Evolutionary conservation across 2,888 invertebrate genomes (phyloP), one percentile per base, ranked within the genome.

Genomic region (Platycheirus rosarum): DNA sequence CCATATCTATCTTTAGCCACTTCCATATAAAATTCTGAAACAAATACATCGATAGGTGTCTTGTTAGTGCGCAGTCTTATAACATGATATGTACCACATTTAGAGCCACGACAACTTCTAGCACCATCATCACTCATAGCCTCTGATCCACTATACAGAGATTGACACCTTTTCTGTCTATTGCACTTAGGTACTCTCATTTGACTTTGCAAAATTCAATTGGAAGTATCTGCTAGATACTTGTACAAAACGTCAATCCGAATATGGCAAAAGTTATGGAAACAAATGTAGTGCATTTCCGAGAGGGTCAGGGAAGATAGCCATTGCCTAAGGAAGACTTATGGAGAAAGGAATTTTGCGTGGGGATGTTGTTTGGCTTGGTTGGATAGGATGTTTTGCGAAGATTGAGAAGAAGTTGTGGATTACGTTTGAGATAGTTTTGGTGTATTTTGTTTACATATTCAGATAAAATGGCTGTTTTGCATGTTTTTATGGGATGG

Each of bases 221-320:
- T 48, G 9, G 14, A 32, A 26, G 42, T 60, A 57, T 60, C 44
- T 60, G 9, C 1, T 2, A 23, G 14, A 8, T 32, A 32, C 8
- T 26, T 26, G 26, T 20, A 37, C 20, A 37, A 42, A 26, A 42
- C 16, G 1, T 16, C 29, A 51, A 42, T 4, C 68, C 68, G 62
- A 62, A 57, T 68, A 75, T 68, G 68, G 75, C 3, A n/a, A 68
- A 62, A 46, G 55, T 69, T 51, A 49, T 42, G 46, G 40, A 48
- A 35, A 49, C 16, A 44, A 51, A 68, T 55, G 35, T 69, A 62
- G 62, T 69, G 46, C 69, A 69, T 53, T 69, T 69, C 57, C 57
- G 79, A 79, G 79, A 79, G 63, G 69, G 75, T 75, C 79, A 75
- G 69, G 57, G 70, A 76, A 60, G 74, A 62, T 63, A 37, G 18